Evolutionary conservation across 2,888 invertebrate species (phyloP).

Genomic region (Seladonia tumulorum): DNA sequence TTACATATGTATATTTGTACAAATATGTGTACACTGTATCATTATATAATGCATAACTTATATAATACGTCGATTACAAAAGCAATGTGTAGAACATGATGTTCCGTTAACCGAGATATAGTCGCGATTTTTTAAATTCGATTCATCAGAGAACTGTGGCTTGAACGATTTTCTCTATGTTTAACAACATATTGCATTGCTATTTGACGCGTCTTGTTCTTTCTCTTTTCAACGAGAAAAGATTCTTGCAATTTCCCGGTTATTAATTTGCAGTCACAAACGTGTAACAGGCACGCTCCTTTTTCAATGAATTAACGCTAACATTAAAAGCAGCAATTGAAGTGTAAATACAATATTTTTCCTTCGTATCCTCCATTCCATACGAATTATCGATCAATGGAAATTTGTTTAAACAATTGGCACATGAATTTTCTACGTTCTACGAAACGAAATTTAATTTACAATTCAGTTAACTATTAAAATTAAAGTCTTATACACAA

Average conservation of each 20-base stretch:
- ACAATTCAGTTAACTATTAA: not conserved
- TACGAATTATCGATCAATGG: not conserved
- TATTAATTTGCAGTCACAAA: not conserved
- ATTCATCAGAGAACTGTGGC: conserved; percentile 14
- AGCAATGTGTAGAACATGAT: conserved; percentile 21
- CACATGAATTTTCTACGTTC: conserved; percentile 2
- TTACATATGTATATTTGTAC: conserved; percentile 17
- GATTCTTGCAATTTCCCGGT: not conserved
- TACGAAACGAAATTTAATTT: conserved; percentile 7
- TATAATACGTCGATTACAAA: conserved; percentile 30
- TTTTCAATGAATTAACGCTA: not conserved
- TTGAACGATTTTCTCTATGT: conserved; percentile 15
- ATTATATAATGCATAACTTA: conserved; percentile 23
- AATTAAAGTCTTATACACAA: not conserved
- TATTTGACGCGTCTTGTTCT: conserved; percentile 4
- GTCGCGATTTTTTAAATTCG: not conserved
- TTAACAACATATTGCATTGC: not conserved
- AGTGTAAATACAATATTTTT: not conserved
- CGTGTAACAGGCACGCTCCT: not conserved
- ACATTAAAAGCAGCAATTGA: not conserved
- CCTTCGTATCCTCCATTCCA: not conserved
- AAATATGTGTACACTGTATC: conserved; percentile 30
- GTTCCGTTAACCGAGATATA: not conserved
- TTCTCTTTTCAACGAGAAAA: not conserved
- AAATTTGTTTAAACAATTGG: conserved; percentile 28